Conservation (phyloP, 2,888 invertebrate genomes). For the Phanerotoma sp. region DNA sequence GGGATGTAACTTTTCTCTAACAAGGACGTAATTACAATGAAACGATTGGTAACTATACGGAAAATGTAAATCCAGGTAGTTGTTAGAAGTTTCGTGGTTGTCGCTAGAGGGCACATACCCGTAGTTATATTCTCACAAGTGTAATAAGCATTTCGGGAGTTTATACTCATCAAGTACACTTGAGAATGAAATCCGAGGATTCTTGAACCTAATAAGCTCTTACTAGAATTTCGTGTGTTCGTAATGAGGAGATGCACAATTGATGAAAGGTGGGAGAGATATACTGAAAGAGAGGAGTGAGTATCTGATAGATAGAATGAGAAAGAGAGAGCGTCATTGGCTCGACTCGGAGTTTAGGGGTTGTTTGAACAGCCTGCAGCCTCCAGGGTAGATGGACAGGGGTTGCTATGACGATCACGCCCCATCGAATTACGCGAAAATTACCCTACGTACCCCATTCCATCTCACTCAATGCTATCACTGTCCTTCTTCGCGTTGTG, state of each 20-base stretch:
- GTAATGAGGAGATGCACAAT: slow-evolving; percentile 17
- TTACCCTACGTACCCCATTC: slow-evolving; percentile 51
- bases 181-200: too few species aligned
- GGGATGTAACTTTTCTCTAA: slow-evolving; percentile 16
- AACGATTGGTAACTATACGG: slow-evolving; percentile 11
- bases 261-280: slow-evolving; percentile 28
- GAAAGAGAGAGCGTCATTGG: slow-evolving; percentile 16
- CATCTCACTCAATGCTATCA: background rate
- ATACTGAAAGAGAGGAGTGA: slow-evolving; percentile 27
- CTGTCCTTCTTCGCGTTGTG: slow-evolving; percentile 12
- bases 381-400: slow-evolving; percentile 45
- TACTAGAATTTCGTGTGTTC: slow-evolving; percentile 1
- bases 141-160: background rate
- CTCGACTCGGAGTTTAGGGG: slow-evolving; percentile 31
- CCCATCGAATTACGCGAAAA: slow-evolving; percentile 57
- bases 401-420: slow-evolving; percentile 58
- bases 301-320: slow-evolving; percentile 5
- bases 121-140: background rate
- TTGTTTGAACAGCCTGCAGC: slow-evolving; percentile 56
- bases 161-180: too few species aligned
- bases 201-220: too few species aligned
- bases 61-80: slow-evolving; percentile 10
- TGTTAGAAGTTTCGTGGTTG: background rate
- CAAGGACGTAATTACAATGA: slow-evolving; percentile 19
- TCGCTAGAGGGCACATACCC: background rate